These are phyloP conservation scores for Venustaconcha ellipsiformis DNA, from an alignment of 1,140 invertebrate species.

Conservation along the genomic window DNA sequence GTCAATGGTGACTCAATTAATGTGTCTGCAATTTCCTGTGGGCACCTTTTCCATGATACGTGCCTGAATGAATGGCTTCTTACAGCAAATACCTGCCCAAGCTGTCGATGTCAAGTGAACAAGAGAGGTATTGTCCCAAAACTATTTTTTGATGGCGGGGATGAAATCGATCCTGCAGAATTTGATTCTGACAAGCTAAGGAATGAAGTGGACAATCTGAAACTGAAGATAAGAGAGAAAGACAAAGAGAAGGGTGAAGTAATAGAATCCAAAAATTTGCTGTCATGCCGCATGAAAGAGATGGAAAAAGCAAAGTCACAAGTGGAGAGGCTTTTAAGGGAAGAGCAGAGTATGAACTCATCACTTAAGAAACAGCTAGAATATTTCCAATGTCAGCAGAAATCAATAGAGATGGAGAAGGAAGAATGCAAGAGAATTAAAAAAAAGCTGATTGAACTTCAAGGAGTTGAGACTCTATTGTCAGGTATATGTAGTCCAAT, in stretches of 20 bases:
- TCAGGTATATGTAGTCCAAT: constrained; percentile 8
- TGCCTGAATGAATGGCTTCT: constrained; percentile 33
- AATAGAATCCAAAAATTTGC: neutral
- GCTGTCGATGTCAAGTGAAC: constrained; percentile 19
- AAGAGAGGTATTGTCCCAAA: constrained; percentile 17
- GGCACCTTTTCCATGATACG: constrained; percentile 26
- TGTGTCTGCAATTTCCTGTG: constrained; percentile 25
- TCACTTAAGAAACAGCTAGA: constrained; percentile 22
- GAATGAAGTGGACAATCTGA: constrained; percentile 24
- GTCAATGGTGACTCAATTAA: constrained; percentile 23
- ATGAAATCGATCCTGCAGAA: constrained; percentile 13
- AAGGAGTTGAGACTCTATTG: constrained; percentile 19
- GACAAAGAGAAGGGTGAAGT: constrained; percentile 17
- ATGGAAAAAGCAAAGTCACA: neutral
- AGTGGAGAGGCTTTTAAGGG: constrained; percentile 5
- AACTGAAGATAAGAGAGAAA: constrained; percentile 21
- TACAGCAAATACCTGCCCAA: constrained; percentile 23
- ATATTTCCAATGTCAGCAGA: constrained; percentile 28
- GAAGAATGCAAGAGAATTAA: constrained; percentile 20
- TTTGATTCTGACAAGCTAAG: constrained; percentile 18
- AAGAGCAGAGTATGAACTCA: constrained; percentile 23
- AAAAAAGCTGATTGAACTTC: constrained; percentile 23
- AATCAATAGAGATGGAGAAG: constrained; percentile 18
- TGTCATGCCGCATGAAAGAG: neutral
- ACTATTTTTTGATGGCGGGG: constrained; percentile 27